phyloP scores from a whole-genome alignment of 2,888 invertebrate species.

The Drosophila greeni region DNA sequence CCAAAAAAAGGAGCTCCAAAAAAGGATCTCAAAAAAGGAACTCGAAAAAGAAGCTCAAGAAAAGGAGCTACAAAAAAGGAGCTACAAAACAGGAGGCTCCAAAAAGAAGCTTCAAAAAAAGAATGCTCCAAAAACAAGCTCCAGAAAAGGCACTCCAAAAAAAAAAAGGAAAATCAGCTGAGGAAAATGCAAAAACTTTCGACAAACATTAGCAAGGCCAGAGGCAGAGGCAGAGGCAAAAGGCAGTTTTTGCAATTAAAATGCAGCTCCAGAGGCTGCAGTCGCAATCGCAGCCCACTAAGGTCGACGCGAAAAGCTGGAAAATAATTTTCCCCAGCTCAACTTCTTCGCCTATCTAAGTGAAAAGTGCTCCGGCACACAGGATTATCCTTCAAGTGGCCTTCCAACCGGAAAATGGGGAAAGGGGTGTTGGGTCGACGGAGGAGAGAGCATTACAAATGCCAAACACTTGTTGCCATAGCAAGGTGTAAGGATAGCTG shows the following conservation, averaged over 20 bases:
- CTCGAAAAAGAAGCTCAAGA: too few species aligned
- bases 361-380: constrained; percentile 35
- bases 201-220: constrained; percentile 21
- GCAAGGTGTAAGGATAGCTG: not conserved
- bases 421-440: constrained; percentile 2
- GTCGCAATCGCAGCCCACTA: constrained; percentile 36
- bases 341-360: constrained; percentile 40
- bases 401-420: constrained; percentile 36
- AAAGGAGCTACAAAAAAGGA: too few species aligned
- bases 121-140: too few species aligned
- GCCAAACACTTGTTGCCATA: constrained; percentile 38
- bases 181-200: constrained; percentile 28
- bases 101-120: too few species aligned
- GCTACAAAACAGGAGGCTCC: too few species aligned
- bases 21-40: too few species aligned
- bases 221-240: not conserved
- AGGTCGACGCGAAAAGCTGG: constrained; percentile 41
- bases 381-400: constrained; percentile 38
- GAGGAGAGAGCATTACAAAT: constrained; percentile 22
- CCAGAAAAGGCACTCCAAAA: constrained; percentile 2
- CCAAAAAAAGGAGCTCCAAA: constrained; percentile 12
- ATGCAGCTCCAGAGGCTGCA: constrained; percentile 33
- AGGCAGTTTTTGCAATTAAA: constrained; percentile 40
- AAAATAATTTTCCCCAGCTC: constrained; percentile 57
- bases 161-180: constrained; percentile 36